A percentile compares a stretch with the other conserved stretches of the same genome.
Evolutionary conservation across 2,113 vertebrate species (phyloP).

Genomic region (Oreochromis niloticus): DNA sequence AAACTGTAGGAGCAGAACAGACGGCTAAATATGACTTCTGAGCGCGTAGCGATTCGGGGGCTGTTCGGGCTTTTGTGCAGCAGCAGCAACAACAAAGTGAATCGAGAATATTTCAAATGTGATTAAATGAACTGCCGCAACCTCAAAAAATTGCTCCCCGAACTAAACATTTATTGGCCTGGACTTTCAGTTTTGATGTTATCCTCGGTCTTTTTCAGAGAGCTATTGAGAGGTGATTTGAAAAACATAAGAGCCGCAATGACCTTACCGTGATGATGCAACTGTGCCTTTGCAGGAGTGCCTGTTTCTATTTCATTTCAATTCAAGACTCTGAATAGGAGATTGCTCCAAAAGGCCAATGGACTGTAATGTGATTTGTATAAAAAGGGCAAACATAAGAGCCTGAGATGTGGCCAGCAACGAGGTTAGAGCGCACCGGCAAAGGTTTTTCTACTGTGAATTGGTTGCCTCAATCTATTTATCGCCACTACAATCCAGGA

Average conservation of each 20-base stretch:
- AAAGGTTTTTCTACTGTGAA: slow-evolving; percentile 35
- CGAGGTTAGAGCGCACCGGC: slow-evolving; percentile 1
- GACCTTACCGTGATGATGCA: not conserved
- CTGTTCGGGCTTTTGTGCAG: not conserved
- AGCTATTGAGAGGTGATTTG: not conserved
- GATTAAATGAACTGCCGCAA: not conserved
- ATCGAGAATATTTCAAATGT: not conserved
- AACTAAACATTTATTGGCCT: not conserved
- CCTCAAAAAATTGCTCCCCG: not conserved
- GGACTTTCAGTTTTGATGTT: not conserved
- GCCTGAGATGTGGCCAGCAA: not conserved
- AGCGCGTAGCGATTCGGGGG: not conserved
- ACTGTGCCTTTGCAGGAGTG: not conserved
- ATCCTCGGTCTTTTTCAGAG: not conserved
- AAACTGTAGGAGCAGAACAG: not conserved
- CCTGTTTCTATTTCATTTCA: not conserved
- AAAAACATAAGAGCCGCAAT: not conserved
- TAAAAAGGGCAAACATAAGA: slow-evolving; percentile 35
- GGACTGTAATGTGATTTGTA: slow-evolving; percentile 37
- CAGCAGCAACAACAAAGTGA: not conserved
- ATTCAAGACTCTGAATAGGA: not conserved
- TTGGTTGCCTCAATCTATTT: slow-evolving; percentile 45
- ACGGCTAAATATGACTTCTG: not conserved
- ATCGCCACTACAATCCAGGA: not conserved
- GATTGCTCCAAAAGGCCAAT: slow-evolving; percentile 6